Base-by-base conservation (phyloP, 1,140 invertebrate species). In the Eubasilissa regina region DNA sequence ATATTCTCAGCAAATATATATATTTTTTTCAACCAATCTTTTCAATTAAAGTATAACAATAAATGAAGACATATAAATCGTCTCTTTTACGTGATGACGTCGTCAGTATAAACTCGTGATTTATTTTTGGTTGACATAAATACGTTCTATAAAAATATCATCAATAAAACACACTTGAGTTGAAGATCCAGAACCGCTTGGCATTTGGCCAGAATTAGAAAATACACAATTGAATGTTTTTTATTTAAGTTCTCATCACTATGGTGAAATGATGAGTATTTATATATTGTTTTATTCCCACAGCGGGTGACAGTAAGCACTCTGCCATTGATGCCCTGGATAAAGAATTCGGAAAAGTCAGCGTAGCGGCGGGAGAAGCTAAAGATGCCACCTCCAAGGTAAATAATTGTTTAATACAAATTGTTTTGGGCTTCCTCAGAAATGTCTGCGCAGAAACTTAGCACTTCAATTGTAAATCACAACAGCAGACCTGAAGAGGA, bases 331-430 rank as follows among this genome's bases (percentile, higher is more conserved):
- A 83, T 47, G 60, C 82, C 58, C 62, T 89, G 55, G 87, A 89
- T 82, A 88, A 89, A 75, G 88, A 89, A 78, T 81, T 89, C 56
- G 84, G 84, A 11, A 89, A 89, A 85, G 86, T 89, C 44, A 86
- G 86, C 6, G 64, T 88, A 19, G 88, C 89, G 0, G 89, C 88
- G 0, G 87, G 86, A 10, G 88, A 89, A 77, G 89, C 87, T 0
- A 86, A 86, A 70, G 86, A 88, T 48, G 86, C 88, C 8, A 87
- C 89, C 35, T 84, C 73, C 81, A 87, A 85, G 81, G 81, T 80
- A 78, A 44, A 58, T 35, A 6, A 35, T 35, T 6, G 73, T 19
- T 4, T 43, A 21, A 21, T 6, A 13, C 1, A 51, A 51, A 13
- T 51, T 51, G n/a, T 51, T 51, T 13, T 19, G 3, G 11, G 35